These are phyloP conservation scores for Perca fluviatilis DNA, from an alignment of 2,113 vertebrate species.

Conservation along the genomic window DNA sequence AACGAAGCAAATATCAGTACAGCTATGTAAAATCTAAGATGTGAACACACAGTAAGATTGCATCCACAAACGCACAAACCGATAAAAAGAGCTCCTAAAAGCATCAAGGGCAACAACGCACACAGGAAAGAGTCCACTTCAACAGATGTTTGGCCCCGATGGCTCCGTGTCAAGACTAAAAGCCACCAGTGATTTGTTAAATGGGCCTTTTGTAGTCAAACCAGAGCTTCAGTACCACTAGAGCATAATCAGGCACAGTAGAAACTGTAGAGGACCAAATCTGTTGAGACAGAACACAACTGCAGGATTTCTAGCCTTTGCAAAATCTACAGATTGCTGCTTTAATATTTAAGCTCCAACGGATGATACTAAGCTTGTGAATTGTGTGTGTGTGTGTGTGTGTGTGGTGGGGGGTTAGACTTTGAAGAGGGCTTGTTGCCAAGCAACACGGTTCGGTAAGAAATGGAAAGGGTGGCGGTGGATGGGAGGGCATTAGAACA, in stretches of 20 bases:
- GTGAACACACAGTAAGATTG: too few relatives aligned
- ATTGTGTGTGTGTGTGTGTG: neutral
- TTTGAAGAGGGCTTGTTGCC: slow-evolving; percentile 74
- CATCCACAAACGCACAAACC: too few relatives aligned
- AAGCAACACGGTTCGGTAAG: slow-evolving; percentile 63
- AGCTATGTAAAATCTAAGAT: too few relatives aligned
- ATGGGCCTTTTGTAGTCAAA: neutral
- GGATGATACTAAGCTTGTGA: slow-evolving; percentile 34
- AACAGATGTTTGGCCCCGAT: too few relatives aligned
- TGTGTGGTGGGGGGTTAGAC: slow-evolving; percentile 32
- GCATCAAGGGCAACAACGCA: too few relatives aligned
- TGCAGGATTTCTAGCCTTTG: neutral
- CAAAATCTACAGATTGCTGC: slow-evolving; percentile 8
- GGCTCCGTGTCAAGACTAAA: too few relatives aligned
- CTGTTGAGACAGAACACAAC: neutral
- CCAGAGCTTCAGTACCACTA: too few relatives aligned
- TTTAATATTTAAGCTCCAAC: slow-evolving; percentile 20
- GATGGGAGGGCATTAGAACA: slow-evolving; percentile 34
- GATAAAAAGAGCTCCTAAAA: too few relatives aligned
- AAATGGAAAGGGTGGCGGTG: slow-evolving; percentile 14
- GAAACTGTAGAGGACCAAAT: neutral
- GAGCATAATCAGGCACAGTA: neutral
- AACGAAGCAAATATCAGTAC: too few relatives aligned
- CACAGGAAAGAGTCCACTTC: too few relatives aligned
- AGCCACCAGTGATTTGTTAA: neutral